phyloP scores from a whole-genome alignment of 2,888 invertebrate species.

The Chrysolina americana region DNA sequence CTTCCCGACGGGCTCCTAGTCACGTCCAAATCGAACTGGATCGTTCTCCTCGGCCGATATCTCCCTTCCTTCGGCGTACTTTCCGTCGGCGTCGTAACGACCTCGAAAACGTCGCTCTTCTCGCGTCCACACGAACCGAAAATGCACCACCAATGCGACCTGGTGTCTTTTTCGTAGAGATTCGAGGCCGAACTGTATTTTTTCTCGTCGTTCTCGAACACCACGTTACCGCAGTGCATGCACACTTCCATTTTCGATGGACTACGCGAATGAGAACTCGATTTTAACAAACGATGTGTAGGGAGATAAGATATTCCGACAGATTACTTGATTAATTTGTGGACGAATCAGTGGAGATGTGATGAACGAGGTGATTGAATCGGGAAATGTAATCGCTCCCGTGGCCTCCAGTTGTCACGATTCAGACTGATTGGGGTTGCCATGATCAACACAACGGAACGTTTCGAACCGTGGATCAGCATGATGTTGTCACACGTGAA shows the following conservation, averaged over 20 bases:
- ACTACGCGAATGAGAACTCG: not conserved
- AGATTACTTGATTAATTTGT: too few relatives aligned
- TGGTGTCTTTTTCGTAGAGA: conserved; percentile 39
- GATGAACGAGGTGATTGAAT: too few relatives aligned
- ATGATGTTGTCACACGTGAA: too few relatives aligned
- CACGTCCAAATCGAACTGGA: conserved; percentile 57
- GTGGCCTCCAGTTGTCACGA: too few relatives aligned
- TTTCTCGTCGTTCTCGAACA: conserved; percentile 14
- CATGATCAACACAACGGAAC: too few relatives aligned
- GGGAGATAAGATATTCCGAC: conserved; percentile 17
- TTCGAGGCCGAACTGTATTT: conserved; percentile 25
- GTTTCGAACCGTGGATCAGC: too few relatives aligned
- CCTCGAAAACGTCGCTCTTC: conserved; percentile 24
- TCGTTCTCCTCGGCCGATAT: conserved; percentile 55
- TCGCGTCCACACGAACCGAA: conserved; percentile 47
- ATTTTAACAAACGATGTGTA: conserved; percentile 12
- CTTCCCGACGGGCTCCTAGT: not conserved
- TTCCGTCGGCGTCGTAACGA: conserved; percentile 10
- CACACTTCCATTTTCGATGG: conserved; percentile 44
- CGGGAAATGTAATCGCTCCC: too few relatives aligned
- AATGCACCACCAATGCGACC: conserved; percentile 52
- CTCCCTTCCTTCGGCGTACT: conserved; percentile 47
- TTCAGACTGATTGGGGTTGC: too few relatives aligned
- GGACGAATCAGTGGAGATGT: too few relatives aligned
- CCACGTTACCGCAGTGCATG: conserved; percentile 51